Evolutionary conservation across 2,797 vertebrate genomes (phyloP).

Genomic region (Girardinus metallicus): DNA sequence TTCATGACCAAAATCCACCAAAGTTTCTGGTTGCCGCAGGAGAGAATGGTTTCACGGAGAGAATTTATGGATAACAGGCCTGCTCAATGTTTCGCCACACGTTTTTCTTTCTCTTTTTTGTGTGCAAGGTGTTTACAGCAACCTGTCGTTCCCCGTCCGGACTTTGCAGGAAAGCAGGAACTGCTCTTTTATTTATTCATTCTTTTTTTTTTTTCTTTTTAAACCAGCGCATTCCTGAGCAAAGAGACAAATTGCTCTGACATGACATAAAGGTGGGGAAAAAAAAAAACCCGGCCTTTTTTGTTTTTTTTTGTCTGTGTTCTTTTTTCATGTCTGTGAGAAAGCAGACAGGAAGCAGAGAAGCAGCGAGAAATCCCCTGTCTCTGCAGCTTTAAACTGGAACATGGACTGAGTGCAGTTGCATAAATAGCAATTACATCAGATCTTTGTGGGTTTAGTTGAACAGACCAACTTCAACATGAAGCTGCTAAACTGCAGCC

Average conservation of each 20-base stretch:
- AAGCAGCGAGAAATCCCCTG: not conserved
- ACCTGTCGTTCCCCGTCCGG: slow-evolving; percentile 36
- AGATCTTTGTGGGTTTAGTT: slow-evolving; percentile 23
- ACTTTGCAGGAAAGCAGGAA: slow-evolving; percentile 48
- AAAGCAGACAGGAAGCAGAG: not conserved
- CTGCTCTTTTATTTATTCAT: not conserved
- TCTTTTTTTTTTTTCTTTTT: slow-evolving; percentile 20
- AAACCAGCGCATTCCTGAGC: slow-evolving; percentile 36
- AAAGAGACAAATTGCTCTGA: slow-evolving; percentile 29
- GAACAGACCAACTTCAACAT: slow-evolving; percentile 32
- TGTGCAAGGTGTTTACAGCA: slow-evolving; percentile 46
- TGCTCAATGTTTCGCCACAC: not conserved
- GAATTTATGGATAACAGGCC: not conserved
- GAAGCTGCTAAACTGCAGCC: slow-evolving; percentile 19
- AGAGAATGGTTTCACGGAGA: too few species aligned
- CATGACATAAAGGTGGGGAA: slow-evolving; percentile 1
- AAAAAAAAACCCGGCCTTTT: not conserved
- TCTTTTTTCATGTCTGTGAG: not conserved
- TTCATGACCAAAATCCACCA: not conserved
- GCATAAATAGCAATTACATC: slow-evolving; percentile 36
- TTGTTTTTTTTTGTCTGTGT: not conserved
- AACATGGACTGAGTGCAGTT: not conserved
- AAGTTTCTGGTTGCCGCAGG: too few species aligned
- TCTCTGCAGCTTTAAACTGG: not conserved
- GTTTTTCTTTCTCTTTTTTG: not conserved